A percentile compares a stretch with the other conserved stretches of the same genome.
Evolutionary conservation across 2,113 vertebrate species (phyloP).

Genomic region (Globicephala melas): DNA sequence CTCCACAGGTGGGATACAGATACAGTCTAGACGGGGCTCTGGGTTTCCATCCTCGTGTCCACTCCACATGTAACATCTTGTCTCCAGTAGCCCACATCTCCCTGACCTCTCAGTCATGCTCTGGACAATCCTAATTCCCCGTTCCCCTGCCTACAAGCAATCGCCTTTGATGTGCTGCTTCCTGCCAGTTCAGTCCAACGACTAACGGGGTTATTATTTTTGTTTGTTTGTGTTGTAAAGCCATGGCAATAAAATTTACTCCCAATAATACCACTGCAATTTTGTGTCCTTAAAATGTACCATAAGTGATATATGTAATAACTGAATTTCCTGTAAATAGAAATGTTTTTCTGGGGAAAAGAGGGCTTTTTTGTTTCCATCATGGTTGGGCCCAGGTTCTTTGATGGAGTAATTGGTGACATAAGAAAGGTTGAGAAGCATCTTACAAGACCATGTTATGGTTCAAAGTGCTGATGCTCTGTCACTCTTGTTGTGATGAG

Average conservation of each 20-base stretch:
- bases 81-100: not conserved
- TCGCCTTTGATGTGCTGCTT: constrained; percentile 48
- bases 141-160: not conserved
- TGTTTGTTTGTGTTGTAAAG: constrained; percentile 63
- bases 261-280: constrained; percentile 58
- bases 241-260: constrained; percentile 63
- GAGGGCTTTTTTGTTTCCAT: constrained; percentile 51
- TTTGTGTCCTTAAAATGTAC: constrained; percentile 68
- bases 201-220: constrained; percentile 67
- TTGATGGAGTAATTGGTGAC: constrained; percentile 53
- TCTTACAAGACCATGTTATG: not conserved
- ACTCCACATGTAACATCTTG: not conserved
- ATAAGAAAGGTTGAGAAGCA: constrained; percentile 44
- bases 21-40: not conserved
- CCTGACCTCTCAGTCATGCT: not conserved
- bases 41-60: not conserved
- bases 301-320: constrained; percentile 57
- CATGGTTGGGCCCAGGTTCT: constrained; percentile 44
- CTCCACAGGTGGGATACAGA: not conserved
- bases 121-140: not conserved
- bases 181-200: constrained; percentile 43
- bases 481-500: constrained; percentile 25
- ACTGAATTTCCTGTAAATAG: constrained; percentile 59
- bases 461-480: constrained; percentile 28
- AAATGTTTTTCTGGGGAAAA: constrained; percentile 49